Conservation (phyloP, 1,140 invertebrate genomes). For the Plutomurus gul region DNA sequence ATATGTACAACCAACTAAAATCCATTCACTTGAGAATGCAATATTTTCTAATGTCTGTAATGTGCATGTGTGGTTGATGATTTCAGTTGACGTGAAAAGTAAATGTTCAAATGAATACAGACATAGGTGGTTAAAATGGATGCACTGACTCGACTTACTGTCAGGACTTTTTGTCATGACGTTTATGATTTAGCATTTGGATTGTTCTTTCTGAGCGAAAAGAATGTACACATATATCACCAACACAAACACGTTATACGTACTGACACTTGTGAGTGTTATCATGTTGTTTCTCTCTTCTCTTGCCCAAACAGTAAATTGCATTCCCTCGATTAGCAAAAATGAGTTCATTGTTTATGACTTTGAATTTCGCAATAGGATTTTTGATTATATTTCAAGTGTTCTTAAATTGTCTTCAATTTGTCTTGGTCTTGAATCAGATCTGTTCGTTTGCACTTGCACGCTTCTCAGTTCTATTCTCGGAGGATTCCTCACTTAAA, state of each 20-base stretch:
- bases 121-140: background rate
- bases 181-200: background rate
- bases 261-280: too few species aligned
- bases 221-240: too few species aligned
- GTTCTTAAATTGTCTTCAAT: background rate
- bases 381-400: background rate
- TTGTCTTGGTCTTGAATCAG: background rate
- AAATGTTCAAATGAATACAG: background rate
- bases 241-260: too few species aligned
- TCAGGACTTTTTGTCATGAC: background rate
- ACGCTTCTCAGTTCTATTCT: background rate
- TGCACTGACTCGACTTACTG: background rate
- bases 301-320: background rate
- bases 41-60: background rate
- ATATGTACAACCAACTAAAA: background rate
- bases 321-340: background rate
- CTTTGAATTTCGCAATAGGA: background rate
- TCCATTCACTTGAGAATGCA: background rate
- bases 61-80: background rate
- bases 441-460: background rate
- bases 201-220: background rate
- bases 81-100: background rate
- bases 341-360: constrained; percentile 3
- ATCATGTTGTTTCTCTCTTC: too few species aligned
- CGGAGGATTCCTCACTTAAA: background rate